Conservation (phyloP, 2,888 invertebrate genomes). For the Formica aserva region DNA sequence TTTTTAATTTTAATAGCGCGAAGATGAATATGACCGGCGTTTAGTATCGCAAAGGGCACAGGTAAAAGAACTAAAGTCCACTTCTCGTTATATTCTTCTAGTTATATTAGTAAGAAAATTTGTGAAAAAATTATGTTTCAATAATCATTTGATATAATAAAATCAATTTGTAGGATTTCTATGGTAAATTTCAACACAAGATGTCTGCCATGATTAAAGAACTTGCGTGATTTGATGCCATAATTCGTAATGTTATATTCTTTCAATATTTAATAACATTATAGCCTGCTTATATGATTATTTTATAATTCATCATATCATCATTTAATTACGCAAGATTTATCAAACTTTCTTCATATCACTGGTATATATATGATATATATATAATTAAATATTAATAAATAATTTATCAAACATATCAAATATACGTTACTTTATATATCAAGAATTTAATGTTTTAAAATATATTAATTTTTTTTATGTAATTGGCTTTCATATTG, state of each 20-base stretch:
- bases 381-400: conserved; percentile 18
- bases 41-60: conserved; percentile 50
- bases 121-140: background rate
- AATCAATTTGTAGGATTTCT: background rate
- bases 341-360: conserved; percentile 29
- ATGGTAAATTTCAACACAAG: background rate
- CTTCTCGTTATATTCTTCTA: background rate
- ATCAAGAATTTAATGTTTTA: conserved; percentile 36
- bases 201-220: background rate
- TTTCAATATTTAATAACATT: background rate
- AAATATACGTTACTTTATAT: conserved; percentile 25
- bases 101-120: background rate
- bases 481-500: conserved; percentile 14
- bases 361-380: conserved; percentile 10
- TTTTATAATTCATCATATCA: conserved; percentile 27
- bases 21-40: conserved; percentile 16
- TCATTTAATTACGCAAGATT: conserved; percentile 5
- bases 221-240: background rate
- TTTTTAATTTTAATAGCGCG: conserved; percentile 6
- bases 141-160: background rate
- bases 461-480: conserved; percentile 7
- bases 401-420: conserved; percentile 49
- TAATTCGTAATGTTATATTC: background rate
- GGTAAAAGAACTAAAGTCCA: conserved; percentile 22
- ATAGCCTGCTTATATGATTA: background rate